phyloP scores from a whole-genome alignment of 23 tunicate genomes.

The Trididemnum clinides region DNA sequence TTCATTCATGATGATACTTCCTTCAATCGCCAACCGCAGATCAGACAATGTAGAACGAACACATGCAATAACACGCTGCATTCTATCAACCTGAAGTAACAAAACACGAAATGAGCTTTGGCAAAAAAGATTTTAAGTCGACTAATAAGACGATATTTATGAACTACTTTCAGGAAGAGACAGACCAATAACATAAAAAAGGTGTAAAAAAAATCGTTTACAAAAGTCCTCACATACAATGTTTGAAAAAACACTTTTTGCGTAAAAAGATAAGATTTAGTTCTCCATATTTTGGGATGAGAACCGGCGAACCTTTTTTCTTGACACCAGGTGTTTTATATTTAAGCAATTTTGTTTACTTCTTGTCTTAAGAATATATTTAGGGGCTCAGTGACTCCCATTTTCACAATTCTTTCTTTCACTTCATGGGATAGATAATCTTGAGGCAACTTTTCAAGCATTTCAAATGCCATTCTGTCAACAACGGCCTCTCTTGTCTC shows the following conservation, averaged over 20 bases:
- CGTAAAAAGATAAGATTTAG: no score
- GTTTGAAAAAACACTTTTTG: no score
- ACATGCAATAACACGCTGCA: conserved; percentile 82
- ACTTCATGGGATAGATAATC: conserved; percentile 90
- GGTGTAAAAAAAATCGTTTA: no score
- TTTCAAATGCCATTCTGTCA: conserved; percentile 67
- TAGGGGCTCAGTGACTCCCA: conserved; percentile 84
- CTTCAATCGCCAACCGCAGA: conserved; percentile 88
- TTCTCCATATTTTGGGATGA: no score
- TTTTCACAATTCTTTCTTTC: conserved; percentile 72
- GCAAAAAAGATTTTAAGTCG: no score
- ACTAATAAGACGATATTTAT: no score
- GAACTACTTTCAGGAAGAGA: no score
- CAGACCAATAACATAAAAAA: no score
- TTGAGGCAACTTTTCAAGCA: conserved; percentile 87
- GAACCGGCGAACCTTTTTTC: no score
- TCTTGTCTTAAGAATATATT: conserved; percentile 83
- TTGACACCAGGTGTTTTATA: no score
- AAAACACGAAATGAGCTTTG: no score
- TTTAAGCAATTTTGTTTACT: conserved; percentile 33
- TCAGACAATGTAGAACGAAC: conserved; percentile 81
- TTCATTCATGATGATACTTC: conserved; percentile 92
- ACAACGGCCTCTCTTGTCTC: conserved; percentile 88
- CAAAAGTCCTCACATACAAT: no score
- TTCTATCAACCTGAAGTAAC: conserved; percentile 71